These are phyloP conservation scores for Gavia stellata DNA, from an alignment of 2,113 vertebrate genomes.

Conservation along the genomic window DNA sequence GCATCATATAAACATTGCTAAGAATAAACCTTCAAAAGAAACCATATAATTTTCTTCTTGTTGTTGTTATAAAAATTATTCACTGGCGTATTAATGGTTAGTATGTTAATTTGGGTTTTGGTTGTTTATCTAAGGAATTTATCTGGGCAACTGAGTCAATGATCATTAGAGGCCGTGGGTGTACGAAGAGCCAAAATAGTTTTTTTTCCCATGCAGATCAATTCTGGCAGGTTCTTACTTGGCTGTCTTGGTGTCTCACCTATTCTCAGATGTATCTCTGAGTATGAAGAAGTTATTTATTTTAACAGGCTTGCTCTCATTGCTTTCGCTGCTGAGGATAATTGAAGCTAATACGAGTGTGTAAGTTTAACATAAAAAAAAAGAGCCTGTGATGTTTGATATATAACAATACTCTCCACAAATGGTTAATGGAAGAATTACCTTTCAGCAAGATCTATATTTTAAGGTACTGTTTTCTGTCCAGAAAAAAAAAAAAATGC, in stretches of 20 bases:
- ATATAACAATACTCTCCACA: not conserved
- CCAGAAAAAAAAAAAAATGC: not conserved
- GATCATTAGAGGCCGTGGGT: not conserved
- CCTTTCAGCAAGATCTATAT: not conserved
- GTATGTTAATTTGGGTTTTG: not conserved
- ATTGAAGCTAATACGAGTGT: not conserved
- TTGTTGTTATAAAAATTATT: not conserved
- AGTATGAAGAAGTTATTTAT: not conserved
- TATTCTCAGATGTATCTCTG: not conserved
- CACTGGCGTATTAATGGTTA: not conserved
- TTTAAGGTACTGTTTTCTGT: not conserved
- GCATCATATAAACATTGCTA: not conserved
- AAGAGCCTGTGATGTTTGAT: not conserved
- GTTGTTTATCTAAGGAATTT: constrained; percentile 25
- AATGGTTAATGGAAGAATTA: not conserved
- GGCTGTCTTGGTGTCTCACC: not conserved
- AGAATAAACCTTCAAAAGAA: not conserved
- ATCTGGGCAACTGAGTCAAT: not conserved
- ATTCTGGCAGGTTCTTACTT: not conserved
- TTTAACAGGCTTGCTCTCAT: not conserved
- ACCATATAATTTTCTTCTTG: not conserved
- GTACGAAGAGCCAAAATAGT: not conserved
- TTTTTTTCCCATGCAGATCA: not conserved
- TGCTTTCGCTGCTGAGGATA: not conserved
- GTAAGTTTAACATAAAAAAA: not conserved